Conservation (phyloP, 2,888 invertebrate genomes). For the Acholoe squamosa region DNA sequence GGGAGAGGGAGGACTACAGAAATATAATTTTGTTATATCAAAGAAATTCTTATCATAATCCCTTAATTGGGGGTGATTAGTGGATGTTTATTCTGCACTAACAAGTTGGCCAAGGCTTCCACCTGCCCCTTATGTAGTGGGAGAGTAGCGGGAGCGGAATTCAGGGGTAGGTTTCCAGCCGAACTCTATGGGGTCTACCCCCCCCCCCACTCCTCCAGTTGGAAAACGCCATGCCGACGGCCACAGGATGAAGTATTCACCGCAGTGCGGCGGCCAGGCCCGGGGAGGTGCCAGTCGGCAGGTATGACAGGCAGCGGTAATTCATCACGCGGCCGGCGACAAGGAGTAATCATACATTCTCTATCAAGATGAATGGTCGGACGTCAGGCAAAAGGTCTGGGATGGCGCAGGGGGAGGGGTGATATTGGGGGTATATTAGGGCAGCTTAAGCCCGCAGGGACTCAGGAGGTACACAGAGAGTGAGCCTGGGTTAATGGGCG, state of each 20-base stretch:
- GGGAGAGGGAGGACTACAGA: too few species aligned
- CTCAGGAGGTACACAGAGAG: not conserved
- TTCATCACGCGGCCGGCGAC: slow-evolving; percentile 20
- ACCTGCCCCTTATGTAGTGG: too few species aligned
- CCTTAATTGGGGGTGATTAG: too few species aligned
- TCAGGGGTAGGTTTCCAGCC: too few species aligned
- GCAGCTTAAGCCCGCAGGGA: not conserved
- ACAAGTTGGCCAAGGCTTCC: too few species aligned
- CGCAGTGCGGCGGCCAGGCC: not conserved
- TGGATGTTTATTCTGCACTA: too few species aligned
- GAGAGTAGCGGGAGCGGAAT: too few species aligned
- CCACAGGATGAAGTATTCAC: slow-evolving; percentile 30
- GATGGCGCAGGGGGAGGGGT: not conserved
- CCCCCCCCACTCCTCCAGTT: too few species aligned
- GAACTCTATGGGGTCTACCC: too few species aligned
- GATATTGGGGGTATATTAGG: slow-evolving; percentile 24
- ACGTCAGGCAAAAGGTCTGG: not conserved
- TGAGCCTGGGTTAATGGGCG: slow-evolving; percentile 45
- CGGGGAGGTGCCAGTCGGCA: slow-evolving; percentile 15
- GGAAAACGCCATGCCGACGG: not conserved
- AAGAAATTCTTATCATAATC: too few species aligned
- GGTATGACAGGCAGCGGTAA: not conserved
- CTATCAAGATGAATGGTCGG: slow-evolving; percentile 45
- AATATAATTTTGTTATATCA: too few species aligned
- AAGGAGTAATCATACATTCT: slow-evolving; percentile 16